phyloP scores from a whole-genome alignment of 2,888 invertebrate species.

The Taphrorychus bicolor region DNA sequence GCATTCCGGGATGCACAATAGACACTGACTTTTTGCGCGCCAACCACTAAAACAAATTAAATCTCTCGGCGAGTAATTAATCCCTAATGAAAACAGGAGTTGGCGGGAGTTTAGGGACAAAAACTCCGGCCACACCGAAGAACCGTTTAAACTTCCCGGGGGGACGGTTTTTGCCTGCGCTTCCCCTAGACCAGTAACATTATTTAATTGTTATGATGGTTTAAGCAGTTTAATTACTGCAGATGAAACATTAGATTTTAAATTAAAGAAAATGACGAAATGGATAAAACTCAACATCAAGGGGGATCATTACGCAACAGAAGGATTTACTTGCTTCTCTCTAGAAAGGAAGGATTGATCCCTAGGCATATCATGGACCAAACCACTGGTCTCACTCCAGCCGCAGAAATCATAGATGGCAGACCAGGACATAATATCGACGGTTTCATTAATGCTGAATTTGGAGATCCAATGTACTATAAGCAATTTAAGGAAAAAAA shows the following conservation, averaged over 20 bases:
- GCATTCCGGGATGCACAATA: conserved; percentile 6
- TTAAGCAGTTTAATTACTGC: not conserved
- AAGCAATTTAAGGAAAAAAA: no score
- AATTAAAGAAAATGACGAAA: no score
- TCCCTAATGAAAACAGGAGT: conserved; percentile 21
- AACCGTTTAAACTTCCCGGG: not conserved
- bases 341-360: no score
- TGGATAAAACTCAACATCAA: not conserved
- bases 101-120: not conserved
- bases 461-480: no score
- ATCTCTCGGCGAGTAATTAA: conserved; percentile 22
- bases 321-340: no score
- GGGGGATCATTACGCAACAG: not conserved
- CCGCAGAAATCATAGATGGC: no score
- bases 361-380: no score
- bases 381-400: no score
- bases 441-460: no score
- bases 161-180: not conserved
- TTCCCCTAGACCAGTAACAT: not conserved
- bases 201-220: not conserved
- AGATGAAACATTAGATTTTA: not conserved
- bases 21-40: not conserved
- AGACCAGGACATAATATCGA: no score
- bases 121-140: not conserved
- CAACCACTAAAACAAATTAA: conserved; percentile 31